Evolutionary conservation across 2,797 vertebrate species (phyloP), one percentile per base, ranked within the genome.

Genomic region (Rousettus madagascariensis): DNA sequence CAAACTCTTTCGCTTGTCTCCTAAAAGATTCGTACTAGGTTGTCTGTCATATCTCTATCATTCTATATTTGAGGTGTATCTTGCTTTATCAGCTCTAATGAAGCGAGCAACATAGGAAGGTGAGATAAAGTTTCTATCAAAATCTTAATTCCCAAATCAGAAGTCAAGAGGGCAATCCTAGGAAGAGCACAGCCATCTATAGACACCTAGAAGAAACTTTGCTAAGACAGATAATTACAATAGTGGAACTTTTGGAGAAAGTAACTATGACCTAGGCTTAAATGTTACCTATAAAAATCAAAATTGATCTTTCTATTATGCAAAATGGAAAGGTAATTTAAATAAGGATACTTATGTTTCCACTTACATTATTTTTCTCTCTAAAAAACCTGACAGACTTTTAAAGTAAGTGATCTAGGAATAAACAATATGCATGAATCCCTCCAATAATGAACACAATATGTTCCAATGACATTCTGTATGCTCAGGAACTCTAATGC

Each of bases 131-230:
- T 91, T 96, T 94, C 68, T 22, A 86, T 77, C 65, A 92, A 95
- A 97, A 95, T 88, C 51, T 96, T 93, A 94, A 97, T 95, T 97
- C 93, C 75, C 92, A 93, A 94, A 94, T 89, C 87, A 89, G 91
- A 95, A 96, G 95, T 96, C 84, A 93, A 94, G 85, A 95, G 85
- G 72, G 77, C 88, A 96, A 72, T 85, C 33, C 16, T 55, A 69
- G 75, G 55, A 94, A 83, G 30, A 96, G 19, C 9, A 85, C 0
- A 91, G 87, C 22, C 78, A 86, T 61, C 57, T 88, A 38, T 2
- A 95, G 49, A 94, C 38, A 75, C 41, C 19, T 13, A 11, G 5
- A 66, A 92, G 77, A 94, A 94, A 94, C 90, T 90, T 86, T 63
- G 24, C 65, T 41, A 46, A 82, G 74, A 86, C 38, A 94, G 59